These are phyloP conservation scores for Mamestra configurata DNA, from an alignment of 1,140 invertebrate species.

Conservation along the genomic window DNA sequence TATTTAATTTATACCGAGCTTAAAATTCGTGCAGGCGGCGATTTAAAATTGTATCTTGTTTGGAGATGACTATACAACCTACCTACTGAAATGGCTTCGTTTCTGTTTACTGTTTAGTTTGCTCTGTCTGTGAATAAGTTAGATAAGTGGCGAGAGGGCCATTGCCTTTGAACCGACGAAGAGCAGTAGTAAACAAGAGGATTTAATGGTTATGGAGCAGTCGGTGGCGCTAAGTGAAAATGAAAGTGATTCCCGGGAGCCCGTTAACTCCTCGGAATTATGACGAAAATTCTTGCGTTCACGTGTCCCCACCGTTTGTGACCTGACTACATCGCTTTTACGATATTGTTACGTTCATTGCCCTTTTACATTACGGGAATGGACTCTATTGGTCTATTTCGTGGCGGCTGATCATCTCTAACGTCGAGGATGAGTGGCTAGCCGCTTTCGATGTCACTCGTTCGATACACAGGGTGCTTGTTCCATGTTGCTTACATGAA, in stretches of 20 bases:
- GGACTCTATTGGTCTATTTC: constrained; percentile 50
- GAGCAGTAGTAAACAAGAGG: constrained; percentile 78
- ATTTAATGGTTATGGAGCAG: constrained; percentile 80
- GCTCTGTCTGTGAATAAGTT: constrained; percentile 73
- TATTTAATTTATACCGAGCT: constrained; percentile 67
- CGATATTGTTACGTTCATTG: constrained; percentile 62
- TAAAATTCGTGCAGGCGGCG: constrained; percentile 57
- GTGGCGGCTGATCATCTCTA: constrained; percentile 40
- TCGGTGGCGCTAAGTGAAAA: constrained; percentile 80
- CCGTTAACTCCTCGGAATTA: constrained; percentile 73
- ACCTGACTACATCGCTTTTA: constrained; percentile 59
- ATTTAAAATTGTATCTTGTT: constrained; percentile 65
- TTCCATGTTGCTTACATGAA: constrained; percentile 20
- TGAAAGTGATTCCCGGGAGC: constrained; percentile 79
- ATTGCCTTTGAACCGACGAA: constrained; percentile 62
- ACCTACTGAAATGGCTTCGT: constrained; percentile 54
- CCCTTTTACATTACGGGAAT: constrained; percentile 58
- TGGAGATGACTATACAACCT: constrained; percentile 60
- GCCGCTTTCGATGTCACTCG: constrained; percentile 24
- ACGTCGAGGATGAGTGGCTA: constrained; percentile 35
- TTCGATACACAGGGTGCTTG: constrained; percentile 7
- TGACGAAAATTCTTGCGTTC: constrained; percentile 69
- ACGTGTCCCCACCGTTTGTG: constrained; percentile 55
- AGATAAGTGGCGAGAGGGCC: constrained; percentile 62
- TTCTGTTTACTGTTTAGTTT: constrained; percentile 71